Evolutionary conservation across 2,888 invertebrate species (phyloP).

Genomic region (Cremastinae sp.): DNA sequence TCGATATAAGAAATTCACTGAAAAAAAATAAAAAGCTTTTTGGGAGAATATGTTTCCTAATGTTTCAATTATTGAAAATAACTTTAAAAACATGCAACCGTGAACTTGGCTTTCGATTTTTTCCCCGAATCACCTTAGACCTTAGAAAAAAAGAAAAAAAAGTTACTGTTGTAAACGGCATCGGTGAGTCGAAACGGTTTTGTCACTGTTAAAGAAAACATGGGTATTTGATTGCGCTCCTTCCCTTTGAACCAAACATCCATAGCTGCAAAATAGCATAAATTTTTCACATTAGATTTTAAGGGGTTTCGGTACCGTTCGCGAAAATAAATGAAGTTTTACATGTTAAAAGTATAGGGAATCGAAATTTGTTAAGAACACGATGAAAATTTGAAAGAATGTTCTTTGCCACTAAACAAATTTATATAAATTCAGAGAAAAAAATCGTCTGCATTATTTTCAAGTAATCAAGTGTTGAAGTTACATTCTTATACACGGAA

Average conservation of each 20-base stretch:
- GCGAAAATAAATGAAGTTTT: no score
- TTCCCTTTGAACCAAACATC: conserved; percentile 71
- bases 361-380: no score
- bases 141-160: conserved; percentile 8
- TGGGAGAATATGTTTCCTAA: no score
- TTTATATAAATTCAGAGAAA: no score
- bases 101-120: background rate
- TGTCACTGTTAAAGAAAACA: conserved; percentile 72
- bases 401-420: no score
- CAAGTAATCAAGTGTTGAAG: no score
- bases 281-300: background rate
- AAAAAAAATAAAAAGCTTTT: conserved; percentile 15
- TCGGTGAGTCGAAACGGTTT: conserved; percentile 74
- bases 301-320: no score
- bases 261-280: conserved; percentile 68
- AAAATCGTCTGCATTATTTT: no score
- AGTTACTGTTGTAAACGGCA: conserved; percentile 55
- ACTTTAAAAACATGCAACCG: conserved; percentile 16
- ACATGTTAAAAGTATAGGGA: no score
- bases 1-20: conserved; percentile 13
- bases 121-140: conserved; percentile 2
- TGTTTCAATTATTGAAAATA: no score
- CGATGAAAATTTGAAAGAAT: no score
- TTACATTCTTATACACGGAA: no score
- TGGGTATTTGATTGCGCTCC: conserved; percentile 75